Base-by-base conservation (phyloP, 2,113 vertebrate genomes). In the Protomyctophum bolini region DNA sequence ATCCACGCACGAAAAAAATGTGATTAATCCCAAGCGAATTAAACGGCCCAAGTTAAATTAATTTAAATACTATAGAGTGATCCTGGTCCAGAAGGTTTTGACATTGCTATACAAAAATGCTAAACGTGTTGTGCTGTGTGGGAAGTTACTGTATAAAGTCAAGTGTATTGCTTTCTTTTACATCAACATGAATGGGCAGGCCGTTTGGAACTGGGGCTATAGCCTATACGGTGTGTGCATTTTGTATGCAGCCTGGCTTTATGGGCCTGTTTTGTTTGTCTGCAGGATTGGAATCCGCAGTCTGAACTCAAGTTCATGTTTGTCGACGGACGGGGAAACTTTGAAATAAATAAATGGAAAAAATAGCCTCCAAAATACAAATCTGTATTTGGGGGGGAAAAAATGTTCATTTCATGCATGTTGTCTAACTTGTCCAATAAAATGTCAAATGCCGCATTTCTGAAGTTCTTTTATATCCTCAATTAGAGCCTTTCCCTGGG, bases 271-370 rank as follows among this genome's bases (percentile, higher is more conserved):
- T 6, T 33, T 51, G 46, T 51, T 56, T 54, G 41, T 57, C 15
- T 81, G 21, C 21, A 21, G 56, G 66, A 61, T 41, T 41, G 29
- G 58, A 79, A 46, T 63, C 60, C 70, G 67, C 71, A 74, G 77
- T 15, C 51, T 66, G 68, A 81, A 70, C 51, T 90, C 86, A 87
- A 88, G 83, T 90, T 90, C 84, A 86, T 69, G 80, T 87, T 85
- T 83, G 84, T 48, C 70, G 62, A 60, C n/a, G 50, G 60, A 49
- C 46, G 58, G 46, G 62, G 63, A 62, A 14, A 21, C 68, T 21
- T 21, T 21, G 21, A 21, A 21, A 21, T 21, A 21, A 28, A 60
- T 3, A 8, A 10, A 57, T 7, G 15, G 15, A 8, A 8, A 8
- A 57, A 57, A 57, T 15, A 6, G 8, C 4, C 7, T 8, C 9